Evolutionary conservation across 1,140 invertebrate genomes (phyloP), one percentile per base, ranked within the genome.

Genomic region (Hypothenemus hampei): DNA sequence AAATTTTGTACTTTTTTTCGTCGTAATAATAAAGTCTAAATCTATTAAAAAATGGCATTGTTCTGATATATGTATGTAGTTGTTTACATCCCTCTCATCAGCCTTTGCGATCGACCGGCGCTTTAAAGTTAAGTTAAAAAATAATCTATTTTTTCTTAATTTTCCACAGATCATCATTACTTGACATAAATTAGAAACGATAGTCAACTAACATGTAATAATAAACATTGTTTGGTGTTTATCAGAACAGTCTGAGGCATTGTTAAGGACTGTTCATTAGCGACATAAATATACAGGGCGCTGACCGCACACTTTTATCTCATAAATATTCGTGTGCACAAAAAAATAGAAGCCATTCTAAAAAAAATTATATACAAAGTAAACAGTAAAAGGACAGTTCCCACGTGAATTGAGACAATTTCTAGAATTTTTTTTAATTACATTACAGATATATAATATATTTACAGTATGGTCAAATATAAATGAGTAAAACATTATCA

Each of bases 11-110:
- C 20, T 20, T 41, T 20, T 41, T 20, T 29, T 29, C n/a, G 26
- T n/a, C 20, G 8, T 10, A 21, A 41, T 20, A 13, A 40, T 5
- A 8, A 36, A 15, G 8, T 36, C 8, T 15, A 40, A 4, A 19
- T 40, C 6, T 20, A 40, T 45, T 29, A 45, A 45, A 45, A 43
- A 45, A 45, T 45, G 43, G 24, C 43, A 45, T 45, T 19, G 22
- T 29, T 31, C n/a, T 31, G 22, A 29, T 26, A 45, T 29, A 24
- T 23, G 11, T 43, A 29, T 7, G 6, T 7, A 6, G n/a, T 29
- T n/a, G 6, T 29, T 29, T 29, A 29, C n/a, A 29, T 29, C n/a
- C n/a, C n/a, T n/a, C n/a, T n/a, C n/a, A n/a, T n/a, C n/a, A n/a
- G n/a, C n/a, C n/a, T n/a, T n/a, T n/a, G n/a, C n/a, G n/a, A n/a